Conservation (phyloP, 2,797 vertebrate species). For the Varecia variegata region DNA sequence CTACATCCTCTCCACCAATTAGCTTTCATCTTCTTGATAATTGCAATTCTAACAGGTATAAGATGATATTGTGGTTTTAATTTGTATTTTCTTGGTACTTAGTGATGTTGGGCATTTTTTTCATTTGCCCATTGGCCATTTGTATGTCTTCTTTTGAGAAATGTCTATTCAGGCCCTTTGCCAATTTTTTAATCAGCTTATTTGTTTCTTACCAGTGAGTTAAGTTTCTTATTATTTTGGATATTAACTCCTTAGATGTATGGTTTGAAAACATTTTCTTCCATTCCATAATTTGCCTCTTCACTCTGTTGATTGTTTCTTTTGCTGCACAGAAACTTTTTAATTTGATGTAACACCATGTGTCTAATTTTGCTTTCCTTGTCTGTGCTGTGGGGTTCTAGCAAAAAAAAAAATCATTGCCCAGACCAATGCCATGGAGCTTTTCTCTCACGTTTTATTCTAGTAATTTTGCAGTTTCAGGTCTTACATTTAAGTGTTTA, state of each 20-base stretch:
- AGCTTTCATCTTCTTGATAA: background rate
- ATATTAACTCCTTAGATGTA: background rate
- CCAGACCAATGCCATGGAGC: background rate
- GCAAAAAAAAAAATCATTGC: background rate
- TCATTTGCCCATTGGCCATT: background rate
- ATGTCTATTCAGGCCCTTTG: background rate
- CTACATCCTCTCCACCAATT: background rate
- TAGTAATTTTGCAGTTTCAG: background rate
- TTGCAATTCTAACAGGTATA: background rate
- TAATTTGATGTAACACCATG: background rate
- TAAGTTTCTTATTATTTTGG: background rate
- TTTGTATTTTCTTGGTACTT: background rate
- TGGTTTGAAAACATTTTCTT: background rate
- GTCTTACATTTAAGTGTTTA: background rate
- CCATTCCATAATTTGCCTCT: background rate
- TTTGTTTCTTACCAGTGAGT: background rate
- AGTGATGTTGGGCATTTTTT: background rate
- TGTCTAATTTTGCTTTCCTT: background rate
- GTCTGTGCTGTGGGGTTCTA: background rate
- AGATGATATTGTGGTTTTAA: background rate
- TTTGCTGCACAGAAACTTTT: background rate
- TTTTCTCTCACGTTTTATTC: background rate
- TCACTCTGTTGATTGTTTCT: background rate
- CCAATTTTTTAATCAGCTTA: background rate
- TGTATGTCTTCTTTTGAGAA: background rate